Evolutionary conservation across 2,888 invertebrate species (phyloP).

Genomic region (Drosophila incognita): DNA sequence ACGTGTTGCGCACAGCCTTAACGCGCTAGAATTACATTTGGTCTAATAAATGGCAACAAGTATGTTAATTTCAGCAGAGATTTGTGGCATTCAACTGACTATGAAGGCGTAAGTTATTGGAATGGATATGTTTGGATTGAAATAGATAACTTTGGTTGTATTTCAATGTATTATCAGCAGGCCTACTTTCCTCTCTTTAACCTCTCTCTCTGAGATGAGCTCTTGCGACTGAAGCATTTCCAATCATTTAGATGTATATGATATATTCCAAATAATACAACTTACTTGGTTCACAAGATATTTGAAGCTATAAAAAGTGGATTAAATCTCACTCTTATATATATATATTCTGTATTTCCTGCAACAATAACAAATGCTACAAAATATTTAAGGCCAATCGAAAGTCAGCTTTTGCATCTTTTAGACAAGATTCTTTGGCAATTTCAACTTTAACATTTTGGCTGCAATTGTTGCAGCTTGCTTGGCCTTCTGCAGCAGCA

Average conservation of each 20-base stretch:
- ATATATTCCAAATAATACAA: background rate
- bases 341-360: background rate
- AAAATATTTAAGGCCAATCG: background rate
- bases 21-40: background rate
- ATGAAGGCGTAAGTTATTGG: background rate
- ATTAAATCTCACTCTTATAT: fast-evolving
- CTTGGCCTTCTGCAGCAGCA: constrained; percentile 34
- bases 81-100: too few species aligned
- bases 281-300: background rate
- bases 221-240: too few species aligned
- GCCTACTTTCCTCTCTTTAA: background rate
- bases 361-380: background rate
- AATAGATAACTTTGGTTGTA: background rate
- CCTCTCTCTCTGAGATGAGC: background rate
- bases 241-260: background rate
- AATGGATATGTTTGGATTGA: background rate
- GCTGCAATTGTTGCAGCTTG: constrained; percentile 5
- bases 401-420: background rate
- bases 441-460: constrained; percentile 6
- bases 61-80: constrained; percentile 3
- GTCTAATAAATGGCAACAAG: background rate
- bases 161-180: background rate
- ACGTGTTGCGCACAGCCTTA: background rate
- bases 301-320: background rate
- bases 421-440: background rate